Conservation (phyloP, 2,797 vertebrate genomes). For the Emydoidea blandingii region DNA sequence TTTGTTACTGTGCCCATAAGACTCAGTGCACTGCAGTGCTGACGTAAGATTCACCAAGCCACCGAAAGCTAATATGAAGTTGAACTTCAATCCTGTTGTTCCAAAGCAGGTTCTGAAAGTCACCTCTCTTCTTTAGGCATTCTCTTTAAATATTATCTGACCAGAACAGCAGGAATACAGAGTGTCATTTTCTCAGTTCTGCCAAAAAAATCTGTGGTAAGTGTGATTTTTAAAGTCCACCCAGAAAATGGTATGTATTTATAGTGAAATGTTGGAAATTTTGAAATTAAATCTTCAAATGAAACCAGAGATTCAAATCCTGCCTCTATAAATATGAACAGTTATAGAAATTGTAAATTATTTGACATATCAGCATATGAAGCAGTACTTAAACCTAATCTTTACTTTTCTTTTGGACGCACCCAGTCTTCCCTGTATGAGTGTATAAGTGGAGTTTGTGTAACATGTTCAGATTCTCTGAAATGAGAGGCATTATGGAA, state of each 20-base stretch:
- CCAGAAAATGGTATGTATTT: not conserved
- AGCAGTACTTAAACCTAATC: not conserved
- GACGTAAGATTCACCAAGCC: not conserved
- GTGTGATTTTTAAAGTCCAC: rapidly evolving
- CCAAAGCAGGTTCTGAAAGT: not conserved
- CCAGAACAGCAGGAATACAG: not conserved
- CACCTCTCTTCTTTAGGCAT: not conserved
- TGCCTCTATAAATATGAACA: not conserved
- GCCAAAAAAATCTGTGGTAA: not conserved
- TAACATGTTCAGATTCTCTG: not conserved
- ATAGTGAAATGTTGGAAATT: not conserved
- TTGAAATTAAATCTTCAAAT: not conserved
- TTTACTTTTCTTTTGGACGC: not conserved
- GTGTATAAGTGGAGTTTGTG: not conserved
- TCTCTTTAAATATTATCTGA: not conserved
- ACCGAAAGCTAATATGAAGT: not conserved
- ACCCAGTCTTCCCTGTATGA: not conserved
- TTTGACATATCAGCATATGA: not conserved
- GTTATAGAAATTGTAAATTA: not conserved
- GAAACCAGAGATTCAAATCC: not conserved
- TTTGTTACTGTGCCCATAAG: not conserved
- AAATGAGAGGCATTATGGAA: not conserved
- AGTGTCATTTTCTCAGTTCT: not conserved
- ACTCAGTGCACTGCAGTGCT: not conserved
- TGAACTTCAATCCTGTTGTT: conserved; percentile 9